Base-by-base conservation (phyloP, 2,113 vertebrate species). In the Hymenochirus boettgeri region DNA sequence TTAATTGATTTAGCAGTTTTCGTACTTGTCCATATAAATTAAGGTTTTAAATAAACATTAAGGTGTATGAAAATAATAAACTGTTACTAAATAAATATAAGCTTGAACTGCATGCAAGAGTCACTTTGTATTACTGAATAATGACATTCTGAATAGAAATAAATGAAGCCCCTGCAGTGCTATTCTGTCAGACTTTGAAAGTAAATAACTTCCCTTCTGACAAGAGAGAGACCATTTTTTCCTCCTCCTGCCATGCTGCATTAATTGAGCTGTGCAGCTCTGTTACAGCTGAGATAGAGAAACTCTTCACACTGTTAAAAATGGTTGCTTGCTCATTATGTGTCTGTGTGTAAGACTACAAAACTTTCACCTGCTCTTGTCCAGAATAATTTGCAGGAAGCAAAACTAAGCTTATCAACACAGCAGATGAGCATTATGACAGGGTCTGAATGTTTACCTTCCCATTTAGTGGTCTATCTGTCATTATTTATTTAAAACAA, bases 161-260 rank as follows among this genome's bases (percentile, higher is more conserved):
- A 88, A 86, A 88, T 80, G 85, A 89, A 88, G 83, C 81, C 81
- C 84, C 82, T 80, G 82, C 84, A 88, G 83, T 86, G 82, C 71
- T 81, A 78, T 82, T 85, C 81, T 83, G 87, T 84, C 87, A 87
- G 86, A 76, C 82, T 87, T 81, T 82, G 81, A 85, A 87, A 88
- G 81, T 88, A 88, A 89, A 86, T 89, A 89, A 86, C 85, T 88
- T 85, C 22, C 59, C 83, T 86, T 66, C 78, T 86, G 85, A 88
- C 83, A 85, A 79, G 80, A 84, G 77, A 79, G 72, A 83, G 77
- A 80, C 56, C 56, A 77, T 67, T 82, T 81, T 80, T 75, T 79
- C 76, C 69, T 78, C 77, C 77, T 85, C 75, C 83, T 82, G 81
- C 81, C 82, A 79, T 26, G 50, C 72, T 81, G 75, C 82, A 86